phyloP scores from a whole-genome alignment of 2,113 vertebrate genomes.

The Nannobrachium achirus region DNA sequence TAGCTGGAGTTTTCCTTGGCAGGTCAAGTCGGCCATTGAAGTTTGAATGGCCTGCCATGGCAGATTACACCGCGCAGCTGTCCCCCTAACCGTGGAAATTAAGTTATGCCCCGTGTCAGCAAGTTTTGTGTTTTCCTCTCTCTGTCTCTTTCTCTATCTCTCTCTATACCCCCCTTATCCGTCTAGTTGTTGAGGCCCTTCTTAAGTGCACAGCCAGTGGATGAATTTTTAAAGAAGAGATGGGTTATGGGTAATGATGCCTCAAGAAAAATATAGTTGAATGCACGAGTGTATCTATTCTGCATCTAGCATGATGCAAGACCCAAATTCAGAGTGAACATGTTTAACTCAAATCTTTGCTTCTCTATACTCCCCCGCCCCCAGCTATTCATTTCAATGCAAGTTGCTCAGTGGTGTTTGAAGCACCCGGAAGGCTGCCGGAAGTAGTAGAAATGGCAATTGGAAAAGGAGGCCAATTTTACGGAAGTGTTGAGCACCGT shows the following conservation, averaged over 20 bases:
- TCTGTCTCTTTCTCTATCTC: constrained; percentile 72
- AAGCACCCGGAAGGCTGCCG: too few relatives aligned
- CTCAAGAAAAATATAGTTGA: constrained; percentile 32
- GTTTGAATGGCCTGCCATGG: constrained; percentile 98
- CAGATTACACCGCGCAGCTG: constrained; percentile 99
- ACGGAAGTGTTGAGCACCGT: too few relatives aligned
- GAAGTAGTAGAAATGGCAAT: too few relatives aligned
- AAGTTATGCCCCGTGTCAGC: constrained; percentile 99
- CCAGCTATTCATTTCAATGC: too few relatives aligned
- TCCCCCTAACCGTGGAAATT: constrained; percentile 99
- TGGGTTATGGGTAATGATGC: constrained; percentile 39
- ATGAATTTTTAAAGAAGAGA: constrained; percentile 39
- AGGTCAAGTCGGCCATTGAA: constrained; percentile 99
- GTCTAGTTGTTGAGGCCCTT: constrained; percentile 62
- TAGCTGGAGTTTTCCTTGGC: constrained; percentile 94
- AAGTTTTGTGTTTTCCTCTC: constrained; percentile 86
- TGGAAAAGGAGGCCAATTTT: too few relatives aligned
- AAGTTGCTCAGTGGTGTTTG: too few relatives aligned
- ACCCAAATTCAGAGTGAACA: too few relatives aligned
- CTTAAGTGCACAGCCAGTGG: constrained; percentile 40
- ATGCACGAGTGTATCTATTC: too few relatives aligned
- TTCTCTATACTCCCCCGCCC: too few relatives aligned
- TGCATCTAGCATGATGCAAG: too few relatives aligned
- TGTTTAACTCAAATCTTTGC: too few relatives aligned
- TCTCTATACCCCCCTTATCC: constrained; percentile 59